A percentile compares a stretch with the other conserved stretches of the same genome.
Evolutionary conservation across 2,888 invertebrate genomes (phyloP).

Genomic region (Sympetrum striolatum): DNA sequence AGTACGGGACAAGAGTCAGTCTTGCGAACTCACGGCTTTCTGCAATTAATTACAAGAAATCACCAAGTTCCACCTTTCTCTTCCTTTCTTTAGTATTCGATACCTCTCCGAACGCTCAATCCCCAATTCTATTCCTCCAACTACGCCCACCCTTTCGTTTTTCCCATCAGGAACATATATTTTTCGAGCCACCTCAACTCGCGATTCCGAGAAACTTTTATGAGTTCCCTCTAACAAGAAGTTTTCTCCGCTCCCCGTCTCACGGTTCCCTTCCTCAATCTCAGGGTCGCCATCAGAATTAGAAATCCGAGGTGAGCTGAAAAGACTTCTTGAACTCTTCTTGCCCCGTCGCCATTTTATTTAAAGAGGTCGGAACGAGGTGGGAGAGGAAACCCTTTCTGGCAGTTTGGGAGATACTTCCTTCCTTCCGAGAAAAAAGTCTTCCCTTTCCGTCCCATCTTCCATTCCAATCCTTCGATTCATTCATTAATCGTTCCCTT

Average conservation of each 20-base stretch:
- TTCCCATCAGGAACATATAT: not conserved
- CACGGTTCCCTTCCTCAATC: not conserved
- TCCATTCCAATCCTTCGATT: not conserved
- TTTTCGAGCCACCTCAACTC: not conserved
- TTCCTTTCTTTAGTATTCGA: not conserved
- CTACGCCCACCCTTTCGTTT: not conserved
- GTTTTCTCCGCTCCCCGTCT: not conserved
- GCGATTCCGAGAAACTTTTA: conserved; percentile 14
- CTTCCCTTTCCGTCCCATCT: not conserved
- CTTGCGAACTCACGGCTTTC: not conserved
- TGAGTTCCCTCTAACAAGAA: conserved; percentile 29
- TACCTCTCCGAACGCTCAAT: not conserved
- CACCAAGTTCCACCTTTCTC: not conserved
- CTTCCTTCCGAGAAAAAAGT: not conserved
- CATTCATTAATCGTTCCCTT: not conserved
- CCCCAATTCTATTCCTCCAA: not conserved
- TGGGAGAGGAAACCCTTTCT: not conserved
- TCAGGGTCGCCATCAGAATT: not conserved
- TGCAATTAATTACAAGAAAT: not conserved
- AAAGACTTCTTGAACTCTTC: conserved; percentile 16
- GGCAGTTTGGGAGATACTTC: not conserved
- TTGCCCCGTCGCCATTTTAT: not conserved
- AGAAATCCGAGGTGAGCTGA: not conserved
- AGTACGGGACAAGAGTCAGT: not conserved
- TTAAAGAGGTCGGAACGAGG: conserved; percentile 12